These are phyloP conservation scores for Choristoneura rosaceana DNA, from an alignment of 2,888 invertebrate species.

Conservation along the genomic window DNA sequence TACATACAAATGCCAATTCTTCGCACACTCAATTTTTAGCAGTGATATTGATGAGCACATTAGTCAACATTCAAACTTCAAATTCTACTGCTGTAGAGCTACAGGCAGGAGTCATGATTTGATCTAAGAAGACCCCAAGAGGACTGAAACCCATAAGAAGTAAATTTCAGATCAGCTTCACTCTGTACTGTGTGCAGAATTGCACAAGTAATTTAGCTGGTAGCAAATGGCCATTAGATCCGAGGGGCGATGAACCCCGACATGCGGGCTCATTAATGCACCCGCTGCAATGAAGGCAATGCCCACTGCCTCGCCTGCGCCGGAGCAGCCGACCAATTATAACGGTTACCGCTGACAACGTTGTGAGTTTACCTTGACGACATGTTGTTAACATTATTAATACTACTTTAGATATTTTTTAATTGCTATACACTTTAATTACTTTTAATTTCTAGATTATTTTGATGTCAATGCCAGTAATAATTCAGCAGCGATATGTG, in stretches of 20 bases:
- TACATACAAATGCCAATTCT: neutral
- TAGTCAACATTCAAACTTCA: neutral
- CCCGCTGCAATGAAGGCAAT: slow-evolving; percentile 58
- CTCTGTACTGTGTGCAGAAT: slow-evolving; percentile 40
- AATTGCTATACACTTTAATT: neutral
- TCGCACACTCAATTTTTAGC: neutral
- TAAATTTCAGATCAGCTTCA: neutral
- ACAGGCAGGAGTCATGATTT: neutral
- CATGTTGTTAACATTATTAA: slow-evolving; percentile 28
- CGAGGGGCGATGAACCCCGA: slow-evolving; percentile 62
- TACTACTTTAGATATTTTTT: slow-evolving; percentile 1
- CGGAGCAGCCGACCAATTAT: slow-evolving; percentile 55
- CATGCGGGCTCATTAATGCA: slow-evolving; percentile 72
- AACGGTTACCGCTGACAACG: slow-evolving; percentile 52
- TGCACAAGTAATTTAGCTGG: slow-evolving; percentile 47
- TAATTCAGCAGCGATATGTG: neutral
- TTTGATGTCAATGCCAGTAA: neutral
- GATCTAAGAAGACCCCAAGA: neutral
- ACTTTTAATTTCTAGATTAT: neutral
- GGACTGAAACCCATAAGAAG: neutral
- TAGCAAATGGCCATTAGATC: slow-evolving; percentile 52
- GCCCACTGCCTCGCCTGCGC: slow-evolving; percentile 48
- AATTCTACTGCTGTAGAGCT: neutral
- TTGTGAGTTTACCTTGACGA: slow-evolving; percentile 46
- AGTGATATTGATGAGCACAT: neutral